Percentiles rank a stretch among this genome's conserved stretches.
Conservation (phyloP, 1,140 invertebrate species). For the Orussus abietinus region DNA sequence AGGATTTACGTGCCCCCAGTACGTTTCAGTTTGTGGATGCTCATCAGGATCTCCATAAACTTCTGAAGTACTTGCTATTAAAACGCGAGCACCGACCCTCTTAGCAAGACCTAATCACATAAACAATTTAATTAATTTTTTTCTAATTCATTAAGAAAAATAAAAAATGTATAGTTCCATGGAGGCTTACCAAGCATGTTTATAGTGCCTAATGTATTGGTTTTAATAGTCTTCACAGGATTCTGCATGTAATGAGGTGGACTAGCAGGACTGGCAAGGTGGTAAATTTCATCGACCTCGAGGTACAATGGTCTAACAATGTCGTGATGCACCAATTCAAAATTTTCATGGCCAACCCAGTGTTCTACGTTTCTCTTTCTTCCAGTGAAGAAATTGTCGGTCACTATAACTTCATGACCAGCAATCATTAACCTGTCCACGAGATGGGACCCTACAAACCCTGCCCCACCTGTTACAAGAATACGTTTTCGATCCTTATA, state of each 20-base stretch:
- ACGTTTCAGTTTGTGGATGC: constrained; percentile 91
- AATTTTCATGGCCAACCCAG: constrained; percentile 98
- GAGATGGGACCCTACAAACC: constrained; percentile 98
- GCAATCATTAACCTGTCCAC: constrained; percentile 93
- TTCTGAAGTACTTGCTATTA: constrained; percentile 98
- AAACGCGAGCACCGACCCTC: constrained; percentile 86
- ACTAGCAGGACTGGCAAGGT: constrained; percentile 96
- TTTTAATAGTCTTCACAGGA: constrained; percentile 99
- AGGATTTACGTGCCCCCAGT: constrained; percentile 99
- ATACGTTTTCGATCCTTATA: constrained; percentile 89
- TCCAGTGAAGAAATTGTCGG: constrained; percentile 98
- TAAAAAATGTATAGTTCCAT: not conserved
- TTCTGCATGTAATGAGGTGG: constrained; percentile 99
- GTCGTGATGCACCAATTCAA: constrained; percentile 98
- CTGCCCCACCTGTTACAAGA: constrained; percentile 94
- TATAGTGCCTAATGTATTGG: constrained; percentile 98
- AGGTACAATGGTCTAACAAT: constrained; percentile 97
- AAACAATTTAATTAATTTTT: constrained; percentile 5
- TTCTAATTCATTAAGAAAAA: constrained; percentile 4
- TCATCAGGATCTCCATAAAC: constrained; percentile 98
- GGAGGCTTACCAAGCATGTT: constrained; percentile 85
- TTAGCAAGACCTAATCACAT: constrained; percentile 75
- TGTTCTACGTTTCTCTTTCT: constrained; percentile 96
- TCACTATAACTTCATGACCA: constrained; percentile 97
- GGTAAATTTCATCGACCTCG: constrained; percentile 99